Evolutionary conservation across 2,113 vertebrate species (phyloP).

Genomic region (Kryptolebias marmoratus): DNA sequence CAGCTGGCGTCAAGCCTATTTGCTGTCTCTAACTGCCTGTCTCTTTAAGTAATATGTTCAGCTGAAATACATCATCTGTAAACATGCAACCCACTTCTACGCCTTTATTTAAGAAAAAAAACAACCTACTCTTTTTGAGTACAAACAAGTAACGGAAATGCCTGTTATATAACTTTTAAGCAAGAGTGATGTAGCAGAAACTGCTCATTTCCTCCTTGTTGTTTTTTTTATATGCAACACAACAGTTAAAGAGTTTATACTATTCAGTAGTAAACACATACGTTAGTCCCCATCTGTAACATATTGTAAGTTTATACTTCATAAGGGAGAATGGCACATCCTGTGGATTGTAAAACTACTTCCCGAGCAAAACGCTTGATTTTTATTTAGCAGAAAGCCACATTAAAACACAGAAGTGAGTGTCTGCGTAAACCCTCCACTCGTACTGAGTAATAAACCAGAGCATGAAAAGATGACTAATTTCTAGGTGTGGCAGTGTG

Average conservation of each 20-base stretch:
- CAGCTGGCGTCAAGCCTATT: background rate
- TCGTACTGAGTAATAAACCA: constrained; percentile 2
- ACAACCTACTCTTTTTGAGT: background rate
- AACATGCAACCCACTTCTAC: background rate
- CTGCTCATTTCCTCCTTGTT: constrained; percentile 12
- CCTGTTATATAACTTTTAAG: background rate
- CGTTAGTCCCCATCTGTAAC: constrained; percentile 48
- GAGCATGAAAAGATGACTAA: background rate
- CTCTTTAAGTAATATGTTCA: background rate
- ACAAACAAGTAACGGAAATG: background rate
- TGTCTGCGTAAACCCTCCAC: constrained; percentile 14
- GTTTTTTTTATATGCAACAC: constrained; percentile 18
- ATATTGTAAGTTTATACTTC: constrained; percentile 41
- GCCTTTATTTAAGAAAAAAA: background rate
- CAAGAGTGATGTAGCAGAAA: background rate
- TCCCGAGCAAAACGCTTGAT: constrained; percentile 6
- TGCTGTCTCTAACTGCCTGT: background rate
- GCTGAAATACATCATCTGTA: constrained; percentile 1
- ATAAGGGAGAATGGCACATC: constrained; percentile 44
- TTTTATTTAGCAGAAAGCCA: constrained; percentile 38
- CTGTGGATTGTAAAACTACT: constrained; percentile 48
- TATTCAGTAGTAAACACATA: constrained; percentile 23
- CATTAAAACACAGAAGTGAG: constrained; percentile 39
- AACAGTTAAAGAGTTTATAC: constrained; percentile 22
- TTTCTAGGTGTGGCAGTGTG: background rate